These are phyloP conservation scores for Cryptus viduatorius DNA, from an alignment of 2,888 invertebrate genomes.

Conservation along the genomic window DNA sequence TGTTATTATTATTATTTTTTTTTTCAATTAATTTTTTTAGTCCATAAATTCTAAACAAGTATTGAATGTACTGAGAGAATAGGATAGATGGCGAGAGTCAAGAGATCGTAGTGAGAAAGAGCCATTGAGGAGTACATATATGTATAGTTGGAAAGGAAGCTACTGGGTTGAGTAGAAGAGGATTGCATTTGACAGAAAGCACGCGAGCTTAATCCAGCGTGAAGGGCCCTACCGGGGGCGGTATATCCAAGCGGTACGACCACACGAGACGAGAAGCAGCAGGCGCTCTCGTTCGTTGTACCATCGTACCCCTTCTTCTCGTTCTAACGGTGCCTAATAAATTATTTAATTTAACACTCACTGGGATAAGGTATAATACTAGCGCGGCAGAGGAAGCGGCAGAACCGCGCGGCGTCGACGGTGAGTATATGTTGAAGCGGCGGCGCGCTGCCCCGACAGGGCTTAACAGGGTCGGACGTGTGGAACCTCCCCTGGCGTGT, in stretches of 20 bases:
- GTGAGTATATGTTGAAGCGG: constrained; percentile 47
- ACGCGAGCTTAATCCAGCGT: constrained; percentile 65
- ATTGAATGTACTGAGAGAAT: not conserved
- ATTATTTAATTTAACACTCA: constrained; percentile 79
- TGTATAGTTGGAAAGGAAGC: constrained; percentile 22
- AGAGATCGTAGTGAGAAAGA: constrained; percentile 11
- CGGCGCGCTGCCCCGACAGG: constrained; percentile 48
- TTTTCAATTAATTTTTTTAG: not conserved
- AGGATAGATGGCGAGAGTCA: not conserved
- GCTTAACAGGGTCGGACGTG: constrained; percentile 79
- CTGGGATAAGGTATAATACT: constrained; percentile 68
- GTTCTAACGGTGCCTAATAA: constrained; percentile 71
- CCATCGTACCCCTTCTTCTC: constrained; percentile 23
- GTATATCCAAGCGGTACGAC: constrained; percentile 52
- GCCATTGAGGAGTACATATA: constrained; percentile 38
- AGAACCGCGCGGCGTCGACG: constrained; percentile 44
- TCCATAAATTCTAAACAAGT: not conserved
- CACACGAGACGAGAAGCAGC: constrained; percentile 46
- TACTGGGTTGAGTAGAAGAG: constrained; percentile 43
- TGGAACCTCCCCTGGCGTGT: constrained; percentile 80
- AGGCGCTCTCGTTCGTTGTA: constrained; percentile 63
- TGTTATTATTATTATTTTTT: not conserved
- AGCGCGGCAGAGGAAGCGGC: constrained; percentile 57
- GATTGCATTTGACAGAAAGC: constrained; percentile 66
- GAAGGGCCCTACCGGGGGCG: constrained; percentile 40